Evolutionary conservation across 2,113 vertebrate species (phyloP), one percentile per base, ranked within the genome.

Genomic region (Gracilinanus agilis): DNA sequence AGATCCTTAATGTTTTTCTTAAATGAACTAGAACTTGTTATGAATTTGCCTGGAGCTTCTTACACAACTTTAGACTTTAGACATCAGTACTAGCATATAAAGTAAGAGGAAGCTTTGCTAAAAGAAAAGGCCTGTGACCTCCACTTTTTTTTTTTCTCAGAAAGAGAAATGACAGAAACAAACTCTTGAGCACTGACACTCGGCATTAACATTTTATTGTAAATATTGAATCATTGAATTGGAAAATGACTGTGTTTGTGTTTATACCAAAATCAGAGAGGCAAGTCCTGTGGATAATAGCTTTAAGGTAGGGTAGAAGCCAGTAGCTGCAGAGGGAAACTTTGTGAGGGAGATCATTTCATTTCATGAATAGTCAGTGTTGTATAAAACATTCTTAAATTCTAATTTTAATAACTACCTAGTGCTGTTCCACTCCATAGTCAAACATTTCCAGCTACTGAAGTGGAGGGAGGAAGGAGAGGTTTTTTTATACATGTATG

Each of bases 281-380:
- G 13, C 91, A 91, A 94, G 53, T 95, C 54, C 44, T 54, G 94
- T 96, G 96, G 93, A 88, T 97, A 97, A 98, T 54, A 92, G 92
- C 61, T 96, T 96, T 91, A 91, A 95, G 56, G 19, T n/a, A 95
- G 55, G 29, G 89, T 53, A 97, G 90, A 61, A n/a, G 34, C 5
- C 13, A 75, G 34, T 19, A 75, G 29, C 61, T 88, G 91, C 21
- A 67, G 9, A 96, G 95, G 53, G 95, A 97, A 97, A 44, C 54
- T 4, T 67, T 67, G 90, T 90, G 91, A 53, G 29, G 67, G 34
- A 21, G 34, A 54, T 54, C 11, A 92, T 95, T 95, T 90, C 90
- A 44, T 67, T 90, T 91, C 44, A 24, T 89, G 34, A 90, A 93
- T 93, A 94, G 95, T 96, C 94, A 40, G 61, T 40, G 75, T 83